Evolutionary conservation across 2,113 vertebrate species (phyloP).

Genomic region (Zootoca vivipara): DNA sequence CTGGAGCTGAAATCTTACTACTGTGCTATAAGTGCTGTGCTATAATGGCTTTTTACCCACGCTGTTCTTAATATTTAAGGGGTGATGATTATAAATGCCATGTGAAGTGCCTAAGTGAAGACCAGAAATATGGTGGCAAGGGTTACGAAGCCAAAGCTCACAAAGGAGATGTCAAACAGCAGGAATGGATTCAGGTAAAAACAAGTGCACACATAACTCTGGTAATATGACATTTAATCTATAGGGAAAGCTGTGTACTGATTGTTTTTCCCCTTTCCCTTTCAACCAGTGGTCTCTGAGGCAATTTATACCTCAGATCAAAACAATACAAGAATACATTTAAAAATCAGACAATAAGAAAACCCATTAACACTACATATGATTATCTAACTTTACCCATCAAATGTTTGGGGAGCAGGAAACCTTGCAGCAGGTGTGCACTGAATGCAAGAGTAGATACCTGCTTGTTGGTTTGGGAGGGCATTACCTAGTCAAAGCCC

Average conservation of each 20-base stretch:
- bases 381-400: not conserved
- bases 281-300: not conserved
- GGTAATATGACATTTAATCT: not conserved
- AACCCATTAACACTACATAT: not conserved
- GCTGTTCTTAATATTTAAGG: slow-evolving; percentile 70
- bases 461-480: not conserved
- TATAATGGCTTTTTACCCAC: not conserved
- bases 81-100: slow-evolving; percentile 91
- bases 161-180: slow-evolving; percentile 93
- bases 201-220: fast-evolving
- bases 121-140: slow-evolving; percentile 96
- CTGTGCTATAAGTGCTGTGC: not conserved
- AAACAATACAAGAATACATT: not conserved
- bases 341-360: not conserved
- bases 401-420: no score
- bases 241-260: not conserved
- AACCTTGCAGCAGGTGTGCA: not conserved
- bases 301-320: not conserved
- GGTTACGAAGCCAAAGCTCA: slow-evolving; percentile 86
- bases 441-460: not conserved
- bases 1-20: not conserved
- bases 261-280: not conserved
- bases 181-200: slow-evolving; percentile 92
- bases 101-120: slow-evolving; percentile 87
- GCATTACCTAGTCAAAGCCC: not conserved